Conservation (phyloP, 2,888 invertebrate species). For the Scaptomyza cyrtandrae region DNA sequence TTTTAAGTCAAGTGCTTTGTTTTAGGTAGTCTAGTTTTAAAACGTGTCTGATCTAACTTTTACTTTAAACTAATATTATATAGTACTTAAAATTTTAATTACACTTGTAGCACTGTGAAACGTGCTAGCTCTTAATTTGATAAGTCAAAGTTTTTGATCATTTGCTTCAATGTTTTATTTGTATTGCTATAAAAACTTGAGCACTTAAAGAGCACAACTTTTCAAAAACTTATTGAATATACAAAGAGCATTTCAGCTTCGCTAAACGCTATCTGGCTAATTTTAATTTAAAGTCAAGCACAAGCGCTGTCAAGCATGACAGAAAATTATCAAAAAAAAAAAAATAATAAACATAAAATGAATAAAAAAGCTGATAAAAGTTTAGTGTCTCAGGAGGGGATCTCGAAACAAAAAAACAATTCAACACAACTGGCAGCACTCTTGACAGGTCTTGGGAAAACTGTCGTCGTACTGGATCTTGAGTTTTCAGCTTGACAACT, state of each 20-base stretch:
- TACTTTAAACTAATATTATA: not conserved
- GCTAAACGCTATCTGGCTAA: not conserved
- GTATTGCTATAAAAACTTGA: no score
- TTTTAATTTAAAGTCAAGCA: constrained; percentile 67
- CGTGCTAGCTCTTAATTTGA: not conserved
- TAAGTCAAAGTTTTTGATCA: not conserved
- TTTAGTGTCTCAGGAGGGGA: constrained; percentile 38
- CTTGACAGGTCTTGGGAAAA: constrained; percentile 76
- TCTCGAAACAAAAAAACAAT: constrained; percentile 50
- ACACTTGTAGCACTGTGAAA: not conserved
- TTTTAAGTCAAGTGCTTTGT: not conserved
- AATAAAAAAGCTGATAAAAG: constrained; percentile 60
- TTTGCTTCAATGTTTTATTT: not conserved
- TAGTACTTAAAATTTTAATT: not conserved
- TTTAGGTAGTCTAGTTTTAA: not conserved
- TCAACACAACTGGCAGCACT: constrained; percentile 42
- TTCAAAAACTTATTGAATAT: not conserved
- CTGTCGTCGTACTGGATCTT: constrained; percentile 44
- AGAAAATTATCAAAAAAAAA: constrained; percentile 60
- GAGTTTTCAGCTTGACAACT: constrained; percentile 58
- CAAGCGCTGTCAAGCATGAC: constrained; percentile 70
- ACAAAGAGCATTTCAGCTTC: constrained; percentile 41
- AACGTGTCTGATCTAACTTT: not conserved
- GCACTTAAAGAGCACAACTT: not conserved
- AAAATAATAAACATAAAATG: not conserved